Evolutionary conservation across 2,888 invertebrate genomes (phyloP).

Genomic region (Molanna angustata): DNA sequence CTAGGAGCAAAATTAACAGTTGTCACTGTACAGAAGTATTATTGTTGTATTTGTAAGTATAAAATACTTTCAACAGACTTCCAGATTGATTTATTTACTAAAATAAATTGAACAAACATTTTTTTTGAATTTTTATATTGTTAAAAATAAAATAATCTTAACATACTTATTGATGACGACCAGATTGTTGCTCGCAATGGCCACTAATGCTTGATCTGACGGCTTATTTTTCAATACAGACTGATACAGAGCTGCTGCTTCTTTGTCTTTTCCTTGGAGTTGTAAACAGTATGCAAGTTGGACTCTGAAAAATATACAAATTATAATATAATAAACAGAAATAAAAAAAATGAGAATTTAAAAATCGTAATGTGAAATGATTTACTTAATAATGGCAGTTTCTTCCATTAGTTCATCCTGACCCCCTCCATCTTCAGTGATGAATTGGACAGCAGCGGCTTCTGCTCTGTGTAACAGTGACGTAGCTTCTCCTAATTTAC

Average conservation of each 20-base stretch:
- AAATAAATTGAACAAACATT: background rate
- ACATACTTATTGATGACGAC: slow-evolving; percentile 76
- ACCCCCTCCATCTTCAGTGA: slow-evolving; percentile 85
- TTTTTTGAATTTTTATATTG: background rate
- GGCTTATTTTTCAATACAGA: slow-evolving; percentile 84
- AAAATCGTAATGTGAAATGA: slow-evolving; percentile 2
- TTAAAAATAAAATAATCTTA: background rate
- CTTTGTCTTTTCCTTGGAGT: slow-evolving; percentile 79
- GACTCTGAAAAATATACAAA: slow-evolving; percentile 69
- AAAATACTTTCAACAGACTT: no score
- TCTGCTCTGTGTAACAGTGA: slow-evolving; percentile 80
- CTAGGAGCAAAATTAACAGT: no score
- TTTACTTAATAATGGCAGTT: slow-evolving; percentile 78
- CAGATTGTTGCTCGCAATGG: slow-evolving; percentile 93
- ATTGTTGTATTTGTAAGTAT: no score
- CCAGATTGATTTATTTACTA: no score
- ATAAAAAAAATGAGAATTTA: background rate
- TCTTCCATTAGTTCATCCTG: slow-evolving; percentile 96
- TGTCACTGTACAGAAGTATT: no score
- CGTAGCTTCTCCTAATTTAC: slow-evolving; percentile 72
- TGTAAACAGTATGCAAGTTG: slow-evolving; percentile 90
- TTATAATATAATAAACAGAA: no score
- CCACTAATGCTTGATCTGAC: slow-evolving; percentile 83
- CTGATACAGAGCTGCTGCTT: slow-evolving; percentile 80
- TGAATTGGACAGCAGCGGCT: slow-evolving; percentile 75